Conservation (phyloP, 2,113 vertebrate species). For the Donacobius atricapilla region DNA sequence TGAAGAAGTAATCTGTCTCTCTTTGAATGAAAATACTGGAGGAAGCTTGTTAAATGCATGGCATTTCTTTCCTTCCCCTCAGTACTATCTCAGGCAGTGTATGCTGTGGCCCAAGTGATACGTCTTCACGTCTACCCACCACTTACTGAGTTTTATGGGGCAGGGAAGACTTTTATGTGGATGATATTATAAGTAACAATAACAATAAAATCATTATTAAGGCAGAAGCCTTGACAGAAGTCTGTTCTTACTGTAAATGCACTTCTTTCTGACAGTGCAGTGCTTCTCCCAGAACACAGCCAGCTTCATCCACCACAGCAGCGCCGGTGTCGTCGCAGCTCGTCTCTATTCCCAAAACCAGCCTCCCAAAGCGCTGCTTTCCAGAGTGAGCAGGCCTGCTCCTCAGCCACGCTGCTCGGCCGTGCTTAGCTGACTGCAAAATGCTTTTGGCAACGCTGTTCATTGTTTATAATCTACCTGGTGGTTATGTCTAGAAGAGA, state of each 20-base stretch:
- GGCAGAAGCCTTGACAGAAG: not conserved
- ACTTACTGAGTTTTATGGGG: not conserved
- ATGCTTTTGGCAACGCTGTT: not conserved
- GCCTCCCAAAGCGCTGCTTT: not conserved
- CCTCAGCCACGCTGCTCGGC: not conserved
- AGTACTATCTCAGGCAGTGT: not conserved
- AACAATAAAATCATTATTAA: not conserved
- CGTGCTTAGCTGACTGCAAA: not conserved
- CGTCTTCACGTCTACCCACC: not conserved
- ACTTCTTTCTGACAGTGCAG: slow-evolving; percentile 86
- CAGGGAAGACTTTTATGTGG: not conserved
- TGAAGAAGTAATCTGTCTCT: not conserved
- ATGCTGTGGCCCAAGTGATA: fast-evolving
- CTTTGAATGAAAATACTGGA: not conserved
- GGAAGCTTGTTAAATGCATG: not conserved
- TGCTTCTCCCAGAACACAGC: slow-evolving; percentile 84
- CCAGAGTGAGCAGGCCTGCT: not conserved
- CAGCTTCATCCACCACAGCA: slow-evolving; percentile 88
- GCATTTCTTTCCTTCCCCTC: not conserved
- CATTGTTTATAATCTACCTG: not conserved
- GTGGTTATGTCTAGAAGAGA: not conserved
- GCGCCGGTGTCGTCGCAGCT: slow-evolving; percentile 97
- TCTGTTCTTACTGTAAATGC: slow-evolving; percentile 83
- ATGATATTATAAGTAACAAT: not conserved
- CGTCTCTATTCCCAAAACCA: slow-evolving; percentile 92